Conservation (phyloP, 2,888 invertebrate species). For the Teleogryllus oceanicus region DNA sequence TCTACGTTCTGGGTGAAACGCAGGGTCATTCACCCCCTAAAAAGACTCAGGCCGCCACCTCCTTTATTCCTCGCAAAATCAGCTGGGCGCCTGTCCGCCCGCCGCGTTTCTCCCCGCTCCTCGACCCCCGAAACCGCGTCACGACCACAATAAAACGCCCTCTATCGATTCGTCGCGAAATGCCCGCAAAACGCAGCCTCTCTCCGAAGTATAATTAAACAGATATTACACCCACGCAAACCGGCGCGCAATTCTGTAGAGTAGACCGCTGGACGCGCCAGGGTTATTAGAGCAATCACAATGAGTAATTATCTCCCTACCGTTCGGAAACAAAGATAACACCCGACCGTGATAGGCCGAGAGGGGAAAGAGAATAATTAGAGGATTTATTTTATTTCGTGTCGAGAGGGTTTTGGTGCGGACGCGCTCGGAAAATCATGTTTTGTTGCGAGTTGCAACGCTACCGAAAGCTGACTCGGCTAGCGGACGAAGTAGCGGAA, state of each 20-base stretch:
- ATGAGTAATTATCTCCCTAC: slow-evolving; percentile 18
- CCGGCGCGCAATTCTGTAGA: slow-evolving; percentile 8
- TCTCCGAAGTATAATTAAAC: slow-evolving; percentile 18
- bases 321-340: slow-evolving; percentile 18
- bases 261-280: slow-evolving; percentile 9
- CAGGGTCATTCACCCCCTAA: no score
- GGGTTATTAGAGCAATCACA: slow-evolving; percentile 10
- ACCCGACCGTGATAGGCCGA: slow-evolving; percentile 3
- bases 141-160: slow-evolving; percentile 1
- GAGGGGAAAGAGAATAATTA: neutral
- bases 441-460: neutral
- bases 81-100: no score
- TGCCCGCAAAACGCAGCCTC: neutral
- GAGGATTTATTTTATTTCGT: neutral
- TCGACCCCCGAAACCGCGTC: neutral
- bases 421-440: neutral
- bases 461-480: no score
- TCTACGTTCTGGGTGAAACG: no score
- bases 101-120: no score
- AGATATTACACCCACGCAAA: slow-evolving; percentile 1
- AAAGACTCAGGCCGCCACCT: no score
- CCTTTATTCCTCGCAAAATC: no score
- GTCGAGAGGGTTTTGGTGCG: neutral
- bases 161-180: slow-evolving; percentile 9
- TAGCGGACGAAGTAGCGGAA: no score